Evolutionary conservation across 2,113 vertebrate genomes (phyloP).

Genomic region (Zingel zingel): DNA sequence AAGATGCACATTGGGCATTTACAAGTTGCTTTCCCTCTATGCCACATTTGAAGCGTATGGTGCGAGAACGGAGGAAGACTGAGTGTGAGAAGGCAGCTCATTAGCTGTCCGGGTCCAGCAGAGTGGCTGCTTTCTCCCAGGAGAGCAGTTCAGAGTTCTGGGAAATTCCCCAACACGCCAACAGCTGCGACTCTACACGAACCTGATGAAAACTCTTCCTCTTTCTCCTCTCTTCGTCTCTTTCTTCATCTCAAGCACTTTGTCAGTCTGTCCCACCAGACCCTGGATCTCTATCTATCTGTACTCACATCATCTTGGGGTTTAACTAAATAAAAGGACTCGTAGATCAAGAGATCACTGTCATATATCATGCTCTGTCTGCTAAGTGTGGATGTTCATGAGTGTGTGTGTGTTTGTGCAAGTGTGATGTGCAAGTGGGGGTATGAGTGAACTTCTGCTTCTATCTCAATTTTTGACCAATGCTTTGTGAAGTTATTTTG

Average conservation of each 20-base stretch:
- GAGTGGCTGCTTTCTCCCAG: slow-evolving; percentile 69
- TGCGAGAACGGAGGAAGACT: slow-evolving; percentile 32
- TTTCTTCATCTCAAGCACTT: slow-evolving; percentile 59
- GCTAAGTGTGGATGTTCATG: slow-evolving; percentile 17
- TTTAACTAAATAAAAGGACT: slow-evolving; percentile 55
- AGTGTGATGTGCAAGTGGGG: background rate
- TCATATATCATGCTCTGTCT: slow-evolving; percentile 20
- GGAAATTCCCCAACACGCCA: slow-evolving; percentile 76
- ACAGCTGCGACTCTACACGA: slow-evolving; percentile 80
- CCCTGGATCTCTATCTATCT: slow-evolving; percentile 58
- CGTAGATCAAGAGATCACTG: slow-evolving; percentile 61
- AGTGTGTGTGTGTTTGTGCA: background rate
- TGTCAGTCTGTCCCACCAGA: slow-evolving; percentile 43
- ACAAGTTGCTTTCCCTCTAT: slow-evolving; percentile 35
- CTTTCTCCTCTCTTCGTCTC: slow-evolving; percentile 35
- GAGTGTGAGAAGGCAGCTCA: slow-evolving; percentile 76
- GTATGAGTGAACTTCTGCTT: background rate
- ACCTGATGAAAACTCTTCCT: slow-evolving; percentile 81
- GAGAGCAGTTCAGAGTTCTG: slow-evolving; percentile 73
- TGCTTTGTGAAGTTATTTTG: slow-evolving; percentile 19
- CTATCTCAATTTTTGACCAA: slow-evolving; percentile 31
- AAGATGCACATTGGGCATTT: slow-evolving; percentile 33
- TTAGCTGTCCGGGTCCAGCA: slow-evolving; percentile 67
- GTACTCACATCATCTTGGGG: slow-evolving; percentile 59
- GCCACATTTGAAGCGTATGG: slow-evolving; percentile 47